Evolutionary conservation across 2,797 vertebrate species (phyloP).

Genomic region (Danio albolineatus): DNA sequence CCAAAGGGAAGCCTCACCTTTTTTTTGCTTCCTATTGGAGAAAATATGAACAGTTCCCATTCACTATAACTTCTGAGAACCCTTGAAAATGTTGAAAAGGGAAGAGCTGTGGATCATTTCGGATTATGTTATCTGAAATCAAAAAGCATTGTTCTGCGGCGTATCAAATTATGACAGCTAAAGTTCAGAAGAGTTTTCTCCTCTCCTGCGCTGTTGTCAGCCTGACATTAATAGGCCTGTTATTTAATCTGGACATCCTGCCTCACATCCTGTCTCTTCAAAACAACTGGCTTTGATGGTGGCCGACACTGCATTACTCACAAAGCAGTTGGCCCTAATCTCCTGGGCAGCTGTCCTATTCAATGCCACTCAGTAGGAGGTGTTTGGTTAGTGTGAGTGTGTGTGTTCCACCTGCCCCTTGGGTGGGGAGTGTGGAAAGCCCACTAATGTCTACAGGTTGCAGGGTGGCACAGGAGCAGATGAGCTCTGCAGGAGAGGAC

Average conservation of each 20-base stretch:
- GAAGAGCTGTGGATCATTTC: not conserved
- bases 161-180: slow-evolving; percentile 32
- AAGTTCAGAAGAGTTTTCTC: slow-evolving; percentile 19
- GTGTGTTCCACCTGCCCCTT: slow-evolving; percentile 42
- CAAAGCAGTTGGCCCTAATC: slow-evolving; percentile 78
- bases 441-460: slow-evolving; percentile 44
- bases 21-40: no score
- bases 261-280: slow-evolving; percentile 69
- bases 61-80: no score
- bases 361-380: slow-evolving; percentile 66
- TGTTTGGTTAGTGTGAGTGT: slow-evolving; percentile 61
- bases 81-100: no score
- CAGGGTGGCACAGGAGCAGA: slow-evolving; percentile 60
- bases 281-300: slow-evolving; percentile 77
- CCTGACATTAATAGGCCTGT: slow-evolving; percentile 52
- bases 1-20: no score
- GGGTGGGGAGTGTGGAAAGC: slow-evolving; percentile 40
- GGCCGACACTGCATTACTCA: slow-evolving; percentile 71
- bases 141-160: slow-evolving; percentile 16
- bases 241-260: slow-evolving; percentile 76
- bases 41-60: no score
- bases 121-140: slow-evolving; percentile 30
- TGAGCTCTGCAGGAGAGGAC: slow-evolving; percentile 54
- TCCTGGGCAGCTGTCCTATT: slow-evolving; percentile 81
- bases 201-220: slow-evolving; percentile 19